Percentiles rank a stretch among this genome's conserved stretches.
Evolutionary conservation across 2,113 vertebrate genomes (phyloP).

Genomic region (Opisthocomus hoazin): DNA sequence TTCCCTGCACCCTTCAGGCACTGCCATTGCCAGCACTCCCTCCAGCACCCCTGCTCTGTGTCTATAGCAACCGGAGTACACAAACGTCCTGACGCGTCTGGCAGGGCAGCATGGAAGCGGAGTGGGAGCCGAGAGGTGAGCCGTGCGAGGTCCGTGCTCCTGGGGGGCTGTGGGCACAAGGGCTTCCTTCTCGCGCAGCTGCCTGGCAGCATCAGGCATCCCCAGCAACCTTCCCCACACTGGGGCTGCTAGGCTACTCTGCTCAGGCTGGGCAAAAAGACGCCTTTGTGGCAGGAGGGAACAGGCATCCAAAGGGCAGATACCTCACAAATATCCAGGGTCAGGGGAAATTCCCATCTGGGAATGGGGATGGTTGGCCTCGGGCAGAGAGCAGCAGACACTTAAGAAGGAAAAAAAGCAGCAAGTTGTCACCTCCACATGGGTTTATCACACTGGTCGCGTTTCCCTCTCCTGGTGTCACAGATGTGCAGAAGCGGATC

Average conservation of each 20-base stretch:
- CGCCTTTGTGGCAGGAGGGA: background rate
- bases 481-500: background rate
- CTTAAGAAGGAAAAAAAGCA: background rate
- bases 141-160: accelerated
- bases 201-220: accelerated
- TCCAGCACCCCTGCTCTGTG: background rate
- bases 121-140: background rate
- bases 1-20: accelerated
- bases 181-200: background rate
- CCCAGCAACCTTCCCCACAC: no score
- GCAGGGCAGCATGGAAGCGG: background rate
- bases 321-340: background rate
- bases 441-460: background rate
- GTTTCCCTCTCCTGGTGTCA: background rate
- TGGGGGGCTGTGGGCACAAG: accelerated
- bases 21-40: background rate
- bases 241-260: accelerated
- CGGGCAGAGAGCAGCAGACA: background rate
- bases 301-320: background rate
- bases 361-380: background rate
- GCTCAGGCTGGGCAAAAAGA: background rate
- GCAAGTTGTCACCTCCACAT: background rate
- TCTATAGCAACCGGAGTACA: background rate
- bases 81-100: accelerated
- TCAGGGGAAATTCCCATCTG: background rate